Evolutionary conservation across 2,113 vertebrate species (phyloP), one percentile per base, ranked within the genome.

Genomic region (Neolamprologus caudopunctatus): DNA sequence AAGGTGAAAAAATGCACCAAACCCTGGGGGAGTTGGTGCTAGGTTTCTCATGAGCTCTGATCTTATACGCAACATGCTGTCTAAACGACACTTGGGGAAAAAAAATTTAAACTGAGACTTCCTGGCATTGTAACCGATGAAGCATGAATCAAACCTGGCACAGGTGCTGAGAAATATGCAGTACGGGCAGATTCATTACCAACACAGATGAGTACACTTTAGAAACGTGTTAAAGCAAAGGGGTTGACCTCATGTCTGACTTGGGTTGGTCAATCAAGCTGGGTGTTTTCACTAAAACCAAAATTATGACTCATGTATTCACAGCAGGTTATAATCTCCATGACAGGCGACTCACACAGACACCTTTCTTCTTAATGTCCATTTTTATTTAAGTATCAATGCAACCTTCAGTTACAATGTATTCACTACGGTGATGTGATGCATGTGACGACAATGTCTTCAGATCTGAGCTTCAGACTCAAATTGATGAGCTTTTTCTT

Each of bases 281-380:
- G 88, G 81, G 40, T 47, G 83, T 86, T 88, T 88, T 83, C 81
- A 85, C 54, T 83, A 21, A 84, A 88, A 87, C 13, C 28, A 68
- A 57, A 80, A 31, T 21, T n/a, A 54, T 94, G 92, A 94, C 45
- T 93, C 89, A 81, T 58, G 9, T 31, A 51, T 16, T 82, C 16
- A 75, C 4, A n/a, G 9, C 33, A 50, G 45, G 79, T n/a, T 80
- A 4, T 68, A 68, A 58, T 81, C 33, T 40, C 33, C 33, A 0
- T 12, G 31, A 16, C 6, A 55, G 31, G 58, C 2, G 40, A 47
- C 50, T 57, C n/a, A 17, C 10, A 0, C 3, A n/a, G 24, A 12
- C 40, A 81, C 42, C n/a, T 33, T 80, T 40, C 31, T 47, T 6
- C 13, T 81, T 68, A 66, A 80, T 8, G 42, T 58, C 28, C 47